These are phyloP conservation scores for Trematocara marginatum DNA, from an alignment of 2,113 vertebrate genomes.

Conservation along the genomic window DNA sequence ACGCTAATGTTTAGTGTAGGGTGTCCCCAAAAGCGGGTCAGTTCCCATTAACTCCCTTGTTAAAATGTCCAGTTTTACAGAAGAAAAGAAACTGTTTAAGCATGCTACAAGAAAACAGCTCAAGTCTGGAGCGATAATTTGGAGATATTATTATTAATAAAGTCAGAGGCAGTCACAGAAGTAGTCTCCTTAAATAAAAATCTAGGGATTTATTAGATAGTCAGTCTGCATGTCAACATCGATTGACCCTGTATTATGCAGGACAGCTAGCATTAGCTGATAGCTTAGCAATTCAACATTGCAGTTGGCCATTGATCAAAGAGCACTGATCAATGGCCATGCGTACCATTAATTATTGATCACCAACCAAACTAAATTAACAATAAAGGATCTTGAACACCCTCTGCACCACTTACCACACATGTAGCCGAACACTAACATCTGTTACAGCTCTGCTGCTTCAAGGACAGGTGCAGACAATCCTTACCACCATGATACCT, in stretches of 20 bases:
- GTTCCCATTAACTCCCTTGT: not conserved
- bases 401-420: not conserved
- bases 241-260: not conserved
- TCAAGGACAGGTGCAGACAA: not conserved
- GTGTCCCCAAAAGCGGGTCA: not conserved
- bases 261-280: not conserved
- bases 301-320: not conserved
- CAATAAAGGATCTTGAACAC: not conserved
- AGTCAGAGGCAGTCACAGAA: not conserved
- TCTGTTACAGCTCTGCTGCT: not conserved
- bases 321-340: not conserved
- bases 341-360: not conserved
- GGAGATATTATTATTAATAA: not conserved
- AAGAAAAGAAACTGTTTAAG: not conserved
- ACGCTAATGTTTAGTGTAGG: not conserved
- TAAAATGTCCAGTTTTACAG: not conserved
- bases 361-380: not conserved
- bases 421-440: not conserved
- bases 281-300: not conserved
- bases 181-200: not conserved
- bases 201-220: not conserved
- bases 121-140: not conserved
- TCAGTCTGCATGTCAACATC: not conserved
- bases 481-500: not conserved
- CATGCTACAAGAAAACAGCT: not conserved